Evolutionary conservation across 1,140 invertebrate genomes (phyloP).

Genomic region (Goniozus legneri): DNA sequence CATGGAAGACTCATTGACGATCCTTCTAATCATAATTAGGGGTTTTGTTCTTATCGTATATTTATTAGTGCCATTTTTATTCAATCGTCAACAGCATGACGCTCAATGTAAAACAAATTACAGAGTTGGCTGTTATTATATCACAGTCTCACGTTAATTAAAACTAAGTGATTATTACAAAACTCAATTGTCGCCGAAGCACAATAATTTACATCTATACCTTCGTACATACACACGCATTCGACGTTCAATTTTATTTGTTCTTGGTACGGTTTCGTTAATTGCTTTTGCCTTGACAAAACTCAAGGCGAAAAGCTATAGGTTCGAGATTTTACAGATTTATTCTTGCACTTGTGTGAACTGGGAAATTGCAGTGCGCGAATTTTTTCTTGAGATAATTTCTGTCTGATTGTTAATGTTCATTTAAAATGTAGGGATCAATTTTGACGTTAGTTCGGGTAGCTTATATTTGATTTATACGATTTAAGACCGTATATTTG

Average conservation of each 20-base stretch:
- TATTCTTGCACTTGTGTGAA: too few relatives aligned
- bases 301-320: constrained; percentile 8
- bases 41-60: neutral
- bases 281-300: constrained; percentile 9
- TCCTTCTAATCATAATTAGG: too few relatives aligned
- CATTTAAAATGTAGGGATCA: too few relatives aligned
- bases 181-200: constrained; percentile 20
- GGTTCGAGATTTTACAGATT: too few relatives aligned
- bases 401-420: too few relatives aligned
- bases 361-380: too few relatives aligned
- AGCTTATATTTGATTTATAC: too few relatives aligned
- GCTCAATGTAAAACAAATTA: constrained; percentile 37
- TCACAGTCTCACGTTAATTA: constrained; percentile 40
- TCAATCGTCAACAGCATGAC: constrained; percentile 19
- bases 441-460: too few relatives aligned
- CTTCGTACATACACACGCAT: constrained; percentile 2
- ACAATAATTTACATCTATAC: constrained; percentile 13
- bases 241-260: constrained; percentile 12
- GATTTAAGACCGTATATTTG: too few relatives aligned
- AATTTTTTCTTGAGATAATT: too few relatives aligned
- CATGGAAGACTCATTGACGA: too few relatives aligned
- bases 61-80: constrained; percentile 28
- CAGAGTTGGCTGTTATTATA: constrained; percentile 35
- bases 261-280: constrained; percentile 5
- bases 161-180: constrained; percentile 28